phyloP scores from a whole-genome alignment of 2,113 vertebrate genomes.

The Craseonycteris thonglongyai region DNA sequence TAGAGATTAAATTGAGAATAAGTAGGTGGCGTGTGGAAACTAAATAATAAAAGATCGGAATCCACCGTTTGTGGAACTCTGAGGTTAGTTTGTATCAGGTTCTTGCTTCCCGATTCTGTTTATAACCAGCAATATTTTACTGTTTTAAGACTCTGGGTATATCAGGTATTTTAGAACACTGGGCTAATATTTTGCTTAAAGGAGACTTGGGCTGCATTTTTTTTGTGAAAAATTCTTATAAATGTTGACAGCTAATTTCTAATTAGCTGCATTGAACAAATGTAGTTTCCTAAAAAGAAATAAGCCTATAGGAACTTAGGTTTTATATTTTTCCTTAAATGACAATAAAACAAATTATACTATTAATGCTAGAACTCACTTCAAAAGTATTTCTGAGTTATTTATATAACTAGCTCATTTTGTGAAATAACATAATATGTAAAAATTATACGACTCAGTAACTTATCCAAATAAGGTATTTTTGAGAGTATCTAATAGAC shows the following conservation, averaged over 20 bases:
- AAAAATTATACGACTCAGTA: conserved; percentile 49
- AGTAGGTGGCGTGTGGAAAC: background rate
- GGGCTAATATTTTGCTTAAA: background rate
- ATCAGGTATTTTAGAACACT: background rate
- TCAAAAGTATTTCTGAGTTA: conserved; percentile 50
- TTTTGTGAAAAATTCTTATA: background rate
- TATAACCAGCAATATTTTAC: background rate
- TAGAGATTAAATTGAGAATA: background rate
- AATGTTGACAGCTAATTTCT: background rate
- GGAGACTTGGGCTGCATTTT: background rate
- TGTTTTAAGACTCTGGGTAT: background rate
- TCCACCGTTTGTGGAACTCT: background rate
- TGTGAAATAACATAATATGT: conserved; percentile 48
- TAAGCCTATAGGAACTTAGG: background rate
- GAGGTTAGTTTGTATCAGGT: background rate
- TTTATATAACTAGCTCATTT: conserved; percentile 37
- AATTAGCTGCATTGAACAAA: background rate
- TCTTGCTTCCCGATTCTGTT: background rate
- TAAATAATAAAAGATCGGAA: background rate
- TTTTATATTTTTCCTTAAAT: conserved; percentile 25
- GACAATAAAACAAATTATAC: background rate
- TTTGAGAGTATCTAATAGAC: background rate
- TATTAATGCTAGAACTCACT: background rate
- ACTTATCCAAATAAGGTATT: conserved; percentile 44
- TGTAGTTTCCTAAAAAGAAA: background rate